Base-by-base conservation (phyloP, 1,140 invertebrate genomes). In the Drosophila saltans region DNA sequence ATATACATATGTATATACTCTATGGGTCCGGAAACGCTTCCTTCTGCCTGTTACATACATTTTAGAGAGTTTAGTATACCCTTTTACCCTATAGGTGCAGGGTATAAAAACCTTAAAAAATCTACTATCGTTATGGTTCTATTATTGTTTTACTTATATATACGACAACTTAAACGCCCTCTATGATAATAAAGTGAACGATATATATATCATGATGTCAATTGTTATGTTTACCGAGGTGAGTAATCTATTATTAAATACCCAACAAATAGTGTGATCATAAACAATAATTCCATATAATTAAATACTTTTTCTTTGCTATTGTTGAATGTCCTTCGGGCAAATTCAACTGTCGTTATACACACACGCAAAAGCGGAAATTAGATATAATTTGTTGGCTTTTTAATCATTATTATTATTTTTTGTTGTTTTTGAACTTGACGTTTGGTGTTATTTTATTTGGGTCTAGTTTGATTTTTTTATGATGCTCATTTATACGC, bases 281-380 rank as follows among this genome's bases (percentile, higher is more conserved):
- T 83, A 82, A 88, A 76, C 76, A 10, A 82, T 82, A 67, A 72
- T 86, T 80, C 72, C 55, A 39, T 64, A 68, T 69, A 56, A 80
- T 80, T 74, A 73, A 68, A 73, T 80, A 58, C 41, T 45, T 8
- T 71, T 43, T 63, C 21, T 52, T 69, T 36, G 58, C 11, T 39
- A 56, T 43, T 30, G 16, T 59, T 28, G 52, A 16, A 56, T 77
- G 74, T 58, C 82, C 82, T 88, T 82, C 64, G 66, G 52, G 11
- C 48, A 76, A 55, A 79, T 83, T 80, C 88, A 80, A 26, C 40
- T 88, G 83, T 83, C 83, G 36, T 48, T 70, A 69, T 6, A 45
- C 43, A 45, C 43, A 48, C 16, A 48, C 43, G 56, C 10, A 60
- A 63, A 16, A 52, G 45, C 45, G 45, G 45, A 45, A 43, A 30